Evolutionary conservation across 2,797 vertebrate genomes (phyloP), one percentile per base, ranked within the genome.

Genomic region (Antennarius maculatus): DNA sequence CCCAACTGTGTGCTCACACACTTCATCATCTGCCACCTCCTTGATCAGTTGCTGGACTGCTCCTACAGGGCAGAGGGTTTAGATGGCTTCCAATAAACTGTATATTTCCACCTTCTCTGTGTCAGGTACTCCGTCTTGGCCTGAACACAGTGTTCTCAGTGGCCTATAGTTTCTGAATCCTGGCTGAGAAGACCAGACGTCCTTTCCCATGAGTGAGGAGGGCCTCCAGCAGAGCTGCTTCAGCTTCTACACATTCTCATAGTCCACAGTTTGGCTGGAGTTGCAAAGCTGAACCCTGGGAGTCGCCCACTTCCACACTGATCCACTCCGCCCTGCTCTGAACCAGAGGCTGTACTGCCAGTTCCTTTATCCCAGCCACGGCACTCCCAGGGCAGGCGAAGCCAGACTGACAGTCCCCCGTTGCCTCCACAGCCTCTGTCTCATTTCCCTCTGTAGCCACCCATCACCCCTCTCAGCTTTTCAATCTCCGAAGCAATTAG

Each of bases 401-500:
- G 87, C 88, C 85, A 81, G 86, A 88, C 79, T 87, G 88, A 88
- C 89, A 88, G 89, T 88, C 86, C 86, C 91, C 91, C 86, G 88
- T 86, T 86, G 91, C 86, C 89, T 88, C 77, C 68, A 62, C 85
- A 88, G 86, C 85, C 84, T 86, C 75, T 64, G 58, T 88, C 87
- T 88, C 84, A 81, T 85, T 89, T 85, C 82, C 77, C 84, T 65
- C 53, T 15, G 76, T 60, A 80, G 86, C 83, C 67, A 66, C 86
- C 84, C 80, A 82, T 79, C 79, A 46, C 68, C 81, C 80, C 81
- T 77, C 84, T 80, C 84, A 18, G 85, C 84, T 89, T 92, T 91
- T 90, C 91, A 91, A 86, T 89, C 88, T 86, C 71, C 52, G 68
- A 82, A 71, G 89, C 90, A 91, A 92, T 91, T 91, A 92, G 89